Conservation (phyloP, 2,113 vertebrate genomes). For the Myxocyprinus asiaticus region DNA sequence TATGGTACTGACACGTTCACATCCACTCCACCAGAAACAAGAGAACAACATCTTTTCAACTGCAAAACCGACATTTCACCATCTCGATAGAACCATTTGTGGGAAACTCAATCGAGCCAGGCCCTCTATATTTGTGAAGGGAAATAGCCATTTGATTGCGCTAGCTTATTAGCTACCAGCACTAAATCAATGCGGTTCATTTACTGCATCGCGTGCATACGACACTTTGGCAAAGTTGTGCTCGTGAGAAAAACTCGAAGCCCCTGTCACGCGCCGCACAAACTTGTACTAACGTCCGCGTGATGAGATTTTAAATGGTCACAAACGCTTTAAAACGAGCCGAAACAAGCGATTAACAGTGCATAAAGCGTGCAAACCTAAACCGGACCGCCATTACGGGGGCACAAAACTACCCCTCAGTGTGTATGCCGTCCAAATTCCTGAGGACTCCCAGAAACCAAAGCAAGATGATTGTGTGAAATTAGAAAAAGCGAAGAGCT, state of each 20-base stretch:
- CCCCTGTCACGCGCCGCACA: background rate
- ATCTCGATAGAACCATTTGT: background rate
- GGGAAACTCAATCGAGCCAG: background rate
- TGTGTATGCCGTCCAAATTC: background rate
- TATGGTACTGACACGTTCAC: slow-evolving; percentile 8
- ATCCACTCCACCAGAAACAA: background rate
- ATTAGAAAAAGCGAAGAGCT: background rate
- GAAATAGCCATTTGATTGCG: background rate
- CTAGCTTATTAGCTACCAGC: slow-evolving; percentile 12
- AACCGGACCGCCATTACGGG: background rate
- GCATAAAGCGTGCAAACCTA: background rate
- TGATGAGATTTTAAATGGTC: slow-evolving; percentile 7
- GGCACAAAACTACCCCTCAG: too few species aligned
- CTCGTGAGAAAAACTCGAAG: background rate
- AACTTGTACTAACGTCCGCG: slow-evolving; percentile 20
- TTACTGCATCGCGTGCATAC: background rate
- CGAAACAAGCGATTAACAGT: background rate
- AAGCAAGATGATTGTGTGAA: background rate
- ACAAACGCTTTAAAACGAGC: background rate
- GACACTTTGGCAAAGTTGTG: background rate
- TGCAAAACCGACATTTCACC: background rate
- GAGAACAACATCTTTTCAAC: background rate
- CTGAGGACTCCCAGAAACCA: background rate
- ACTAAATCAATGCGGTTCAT: background rate
- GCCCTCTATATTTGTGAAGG: background rate